Percentiles rank a stretch among this genome's conserved stretches.
These are phyloP conservation scores for Sylvicapra grimmia DNA, from an alignment of 2,113 vertebrate species.

Conservation along the genomic window DNA sequence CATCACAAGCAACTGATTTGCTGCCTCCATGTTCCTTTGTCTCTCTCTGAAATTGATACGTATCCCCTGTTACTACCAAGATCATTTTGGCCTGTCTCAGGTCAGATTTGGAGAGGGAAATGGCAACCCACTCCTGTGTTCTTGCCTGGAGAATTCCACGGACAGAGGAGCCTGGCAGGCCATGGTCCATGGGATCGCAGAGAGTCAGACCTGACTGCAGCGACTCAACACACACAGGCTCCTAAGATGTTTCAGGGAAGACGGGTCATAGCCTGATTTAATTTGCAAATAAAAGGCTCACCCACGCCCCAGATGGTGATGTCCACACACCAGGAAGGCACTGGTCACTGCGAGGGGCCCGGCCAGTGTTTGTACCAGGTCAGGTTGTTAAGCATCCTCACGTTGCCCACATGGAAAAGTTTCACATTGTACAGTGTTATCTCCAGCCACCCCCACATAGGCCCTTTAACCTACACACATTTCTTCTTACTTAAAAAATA, in stretches of 20 bases:
- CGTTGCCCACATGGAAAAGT: constrained; percentile 44
- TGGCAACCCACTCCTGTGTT: background rate
- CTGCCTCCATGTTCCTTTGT: accelerated
- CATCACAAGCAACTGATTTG: accelerated
- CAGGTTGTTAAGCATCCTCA: background rate
- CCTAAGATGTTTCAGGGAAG: background rate
- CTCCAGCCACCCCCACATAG: background rate
- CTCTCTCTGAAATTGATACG: background rate
- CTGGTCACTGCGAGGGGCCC: accelerated
- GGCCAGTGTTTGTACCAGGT: accelerated
- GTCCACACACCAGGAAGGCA: accelerated
- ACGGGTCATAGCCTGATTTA: background rate
- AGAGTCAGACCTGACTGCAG: background rate
- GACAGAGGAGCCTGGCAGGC: background rate
- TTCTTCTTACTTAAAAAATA: constrained; percentile 65
- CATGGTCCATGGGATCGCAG: background rate
- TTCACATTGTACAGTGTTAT: constrained; percentile 33
- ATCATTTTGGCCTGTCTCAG: background rate
- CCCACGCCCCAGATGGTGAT: accelerated
- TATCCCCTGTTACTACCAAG: background rate
- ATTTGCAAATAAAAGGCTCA: background rate
- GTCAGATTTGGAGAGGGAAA: background rate
- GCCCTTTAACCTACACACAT: constrained; percentile 61
- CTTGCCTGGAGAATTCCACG: background rate
- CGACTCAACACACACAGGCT: background rate